Percentiles rank a stretch among this genome's conserved stretches.
Conservation (phyloP, 2,113 vertebrate genomes). For the Struthio camelus region DNA sequence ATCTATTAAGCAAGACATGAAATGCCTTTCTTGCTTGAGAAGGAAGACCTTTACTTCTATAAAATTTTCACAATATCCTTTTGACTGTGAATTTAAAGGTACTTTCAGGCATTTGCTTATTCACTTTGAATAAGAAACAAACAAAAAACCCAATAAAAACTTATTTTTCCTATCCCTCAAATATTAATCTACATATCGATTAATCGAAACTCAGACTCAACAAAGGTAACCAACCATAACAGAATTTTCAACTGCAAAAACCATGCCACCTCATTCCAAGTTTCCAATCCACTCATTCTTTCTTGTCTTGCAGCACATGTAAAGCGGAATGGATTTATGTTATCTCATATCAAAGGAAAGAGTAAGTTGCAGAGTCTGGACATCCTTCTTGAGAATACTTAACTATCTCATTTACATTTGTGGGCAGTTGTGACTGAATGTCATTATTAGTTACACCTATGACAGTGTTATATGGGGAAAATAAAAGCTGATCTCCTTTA, state of each 20-base stretch:
- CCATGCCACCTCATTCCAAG: neutral
- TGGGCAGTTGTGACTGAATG: neutral
- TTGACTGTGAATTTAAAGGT: neutral
- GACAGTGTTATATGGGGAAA: neutral
- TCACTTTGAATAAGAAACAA: neutral
- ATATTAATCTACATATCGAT: neutral
- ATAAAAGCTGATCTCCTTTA: neutral
- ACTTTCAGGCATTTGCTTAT: neutral
- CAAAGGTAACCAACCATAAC: neutral
- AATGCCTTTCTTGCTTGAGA: neutral
- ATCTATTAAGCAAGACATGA: neutral
- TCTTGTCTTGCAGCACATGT: neutral
- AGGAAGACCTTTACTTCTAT: neutral
- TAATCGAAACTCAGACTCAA: neutral
- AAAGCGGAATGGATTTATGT: slow-evolving; percentile 18
- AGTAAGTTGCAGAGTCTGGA: slow-evolving; percentile 42
- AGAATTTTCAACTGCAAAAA: slow-evolving; percentile 8
- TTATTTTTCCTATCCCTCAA: neutral
- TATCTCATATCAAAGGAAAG: slow-evolving; percentile 31
- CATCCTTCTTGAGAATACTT: slow-evolving; percentile 2
- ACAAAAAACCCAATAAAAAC: neutral
- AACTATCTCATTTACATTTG: slow-evolving; percentile 5
- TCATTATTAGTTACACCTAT: neutral
- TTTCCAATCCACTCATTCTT: neutral
- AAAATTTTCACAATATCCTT: neutral